phyloP scores from a whole-genome alignment of 2,888 invertebrate species.

The Amphipoea lucens region DNA sequence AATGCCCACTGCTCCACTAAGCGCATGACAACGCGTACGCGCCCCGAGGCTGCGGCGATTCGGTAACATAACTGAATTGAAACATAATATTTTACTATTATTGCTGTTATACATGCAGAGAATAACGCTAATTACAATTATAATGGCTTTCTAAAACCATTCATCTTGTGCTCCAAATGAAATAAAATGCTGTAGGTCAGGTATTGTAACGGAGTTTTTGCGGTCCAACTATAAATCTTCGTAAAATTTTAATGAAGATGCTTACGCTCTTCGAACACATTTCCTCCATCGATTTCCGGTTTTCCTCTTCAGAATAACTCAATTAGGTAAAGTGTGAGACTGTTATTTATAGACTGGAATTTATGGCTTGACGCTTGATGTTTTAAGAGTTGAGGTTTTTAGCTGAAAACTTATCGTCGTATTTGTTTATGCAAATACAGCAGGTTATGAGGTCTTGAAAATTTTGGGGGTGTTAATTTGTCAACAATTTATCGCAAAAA shows the following conservation, averaged over 20 bases:
- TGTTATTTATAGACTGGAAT: conserved; percentile 10
- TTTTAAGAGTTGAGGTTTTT: background rate
- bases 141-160: conserved; percentile 63
- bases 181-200: conserved; percentile 59
- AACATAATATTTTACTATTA: conserved; percentile 70
- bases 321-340: conserved; percentile 14
- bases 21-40: conserved; percentile 78
- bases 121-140: conserved; percentile 52
- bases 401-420: background rate
- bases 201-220: conserved; percentile 40
- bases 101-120: conserved; percentile 65
- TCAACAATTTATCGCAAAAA: background rate
- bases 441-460: background rate
- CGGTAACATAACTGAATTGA: conserved; percentile 75
- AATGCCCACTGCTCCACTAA: conserved; percentile 88
- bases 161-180: conserved; percentile 23
- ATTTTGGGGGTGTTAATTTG: background rate
- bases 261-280: conserved; percentile 14
- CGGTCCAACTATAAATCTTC: conserved; percentile 12
- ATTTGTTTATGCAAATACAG: background rate
- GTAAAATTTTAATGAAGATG: conserved; percentile 26
- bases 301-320: conserved; percentile 13
- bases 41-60: conserved; percentile 79
- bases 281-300: conserved; percentile 22
- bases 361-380: conserved; percentile 1